Conservation (phyloP, 37 sponge, comb jelly and placozoan genomes). For the Tethya wilhelma region DNA sequence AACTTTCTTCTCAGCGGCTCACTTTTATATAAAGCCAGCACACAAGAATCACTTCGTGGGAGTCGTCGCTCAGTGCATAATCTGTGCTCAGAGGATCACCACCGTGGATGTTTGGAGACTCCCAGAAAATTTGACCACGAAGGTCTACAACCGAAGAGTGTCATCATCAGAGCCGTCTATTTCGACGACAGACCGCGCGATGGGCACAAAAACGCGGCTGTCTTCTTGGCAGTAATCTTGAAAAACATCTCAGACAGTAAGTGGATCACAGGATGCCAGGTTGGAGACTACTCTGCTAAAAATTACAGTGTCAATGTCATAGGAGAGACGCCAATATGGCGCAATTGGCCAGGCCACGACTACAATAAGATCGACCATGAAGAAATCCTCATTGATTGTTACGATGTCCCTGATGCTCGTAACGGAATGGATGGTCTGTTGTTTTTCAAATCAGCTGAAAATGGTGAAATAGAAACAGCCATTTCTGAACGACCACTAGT, state of each 20-base stretch:
- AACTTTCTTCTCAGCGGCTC: too few relatives aligned
- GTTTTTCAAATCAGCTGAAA: background rate
- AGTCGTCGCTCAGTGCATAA: too few relatives aligned
- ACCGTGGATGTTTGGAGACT: too few relatives aligned
- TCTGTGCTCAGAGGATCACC: too few relatives aligned
- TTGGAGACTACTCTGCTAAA: background rate
- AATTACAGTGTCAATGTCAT: background rate
- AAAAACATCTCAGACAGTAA: background rate
- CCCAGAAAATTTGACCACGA: too few relatives aligned
- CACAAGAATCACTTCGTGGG: too few relatives aligned
- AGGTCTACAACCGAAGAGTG: too few relatives aligned
- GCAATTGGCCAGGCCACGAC: too few relatives aligned
- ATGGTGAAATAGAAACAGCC: background rate
- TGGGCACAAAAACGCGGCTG: slow-evolving; percentile 18
- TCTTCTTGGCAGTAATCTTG: slow-evolving; percentile 3
- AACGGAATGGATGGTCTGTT: slow-evolving; percentile 11
- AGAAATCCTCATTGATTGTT: slow-evolving; percentile 22
- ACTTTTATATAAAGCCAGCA: too few relatives aligned
- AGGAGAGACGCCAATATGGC: slow-evolving; percentile 29
- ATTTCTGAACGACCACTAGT: slow-evolving; percentile 26
- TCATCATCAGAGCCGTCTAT: slow-evolving; percentile 19
- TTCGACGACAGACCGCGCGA: slow-evolving; percentile 20
- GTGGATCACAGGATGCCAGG: slow-evolving; percentile 29
- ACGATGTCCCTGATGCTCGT: background rate
- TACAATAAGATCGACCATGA: slow-evolving; percentile 19